These are phyloP conservation scores for Sebastes vulpes DNA, from an alignment of 2,797 vertebrate species.

Conservation along the genomic window DNA sequence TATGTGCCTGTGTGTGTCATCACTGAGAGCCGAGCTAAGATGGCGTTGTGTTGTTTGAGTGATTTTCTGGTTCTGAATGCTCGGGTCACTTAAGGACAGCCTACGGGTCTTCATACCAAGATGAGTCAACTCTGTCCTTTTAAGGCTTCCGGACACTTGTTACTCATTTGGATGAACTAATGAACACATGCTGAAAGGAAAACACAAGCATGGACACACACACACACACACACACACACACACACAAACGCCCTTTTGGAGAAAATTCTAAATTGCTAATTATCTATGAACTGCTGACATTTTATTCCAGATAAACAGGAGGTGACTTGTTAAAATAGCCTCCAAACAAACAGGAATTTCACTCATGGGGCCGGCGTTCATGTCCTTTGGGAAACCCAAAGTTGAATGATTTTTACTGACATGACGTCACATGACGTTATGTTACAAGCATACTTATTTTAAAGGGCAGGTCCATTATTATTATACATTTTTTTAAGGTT, in stretches of 20 bases:
- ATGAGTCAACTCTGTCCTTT: slow-evolving; percentile 55
- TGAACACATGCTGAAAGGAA: slow-evolving; percentile 32
- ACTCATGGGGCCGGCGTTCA: no score
- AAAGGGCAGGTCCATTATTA: no score
- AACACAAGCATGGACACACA: slow-evolving; percentile 13
- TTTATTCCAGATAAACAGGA: slow-evolving; percentile 43
- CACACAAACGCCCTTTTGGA: slow-evolving; percentile 22
- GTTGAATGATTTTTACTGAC: no score
- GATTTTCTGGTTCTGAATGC: slow-evolving; percentile 13
- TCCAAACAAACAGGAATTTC: no score
- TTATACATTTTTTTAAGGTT: no score
- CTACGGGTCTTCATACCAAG: slow-evolving; percentile 10
- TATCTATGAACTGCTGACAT: slow-evolving; percentile 32
- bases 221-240: neutral
- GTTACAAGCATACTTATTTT: no score
- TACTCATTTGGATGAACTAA: slow-evolving; percentile 60
- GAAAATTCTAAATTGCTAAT: slow-evolving; percentile 5
- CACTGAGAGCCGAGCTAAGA: neutral
- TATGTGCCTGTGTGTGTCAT: neutral
- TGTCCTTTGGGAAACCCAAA: no score
- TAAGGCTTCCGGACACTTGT: slow-evolving; percentile 32
- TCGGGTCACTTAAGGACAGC: slow-evolving; percentile 4
- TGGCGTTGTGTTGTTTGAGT: neutral
- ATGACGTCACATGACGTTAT: no score
- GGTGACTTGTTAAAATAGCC: slow-evolving; percentile 23